Conservation (phyloP, 1,140 invertebrate species). For the Bemisia tabaci region DNA sequence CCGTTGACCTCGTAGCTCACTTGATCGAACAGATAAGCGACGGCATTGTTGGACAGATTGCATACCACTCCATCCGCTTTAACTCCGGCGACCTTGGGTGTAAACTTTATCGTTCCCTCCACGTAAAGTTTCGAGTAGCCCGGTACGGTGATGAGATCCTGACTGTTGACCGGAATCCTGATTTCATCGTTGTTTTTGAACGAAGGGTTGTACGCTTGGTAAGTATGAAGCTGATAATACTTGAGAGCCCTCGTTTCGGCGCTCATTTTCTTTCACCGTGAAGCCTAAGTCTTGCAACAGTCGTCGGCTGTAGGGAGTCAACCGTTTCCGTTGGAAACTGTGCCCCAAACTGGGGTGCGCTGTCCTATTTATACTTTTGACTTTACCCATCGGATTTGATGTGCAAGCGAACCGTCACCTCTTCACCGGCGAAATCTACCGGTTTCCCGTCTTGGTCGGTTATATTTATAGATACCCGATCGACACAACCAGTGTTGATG, state of each 20-base stretch:
- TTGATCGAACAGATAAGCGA: slow-evolving; percentile 32
- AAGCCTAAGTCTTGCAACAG: background rate
- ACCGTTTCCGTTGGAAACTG: background rate
- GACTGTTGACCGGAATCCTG: slow-evolving; percentile 28
- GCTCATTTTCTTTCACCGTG: no score
- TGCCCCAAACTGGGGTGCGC: no score
- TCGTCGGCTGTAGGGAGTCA: background rate
- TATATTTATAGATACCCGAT: slow-evolving; percentile 19
- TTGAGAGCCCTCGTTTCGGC: no score
- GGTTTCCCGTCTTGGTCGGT: slow-evolving; percentile 22
- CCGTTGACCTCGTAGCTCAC: slow-evolving; percentile 33
- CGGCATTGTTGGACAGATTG: slow-evolving; percentile 10
- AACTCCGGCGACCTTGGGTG: no score
- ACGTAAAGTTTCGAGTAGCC: slow-evolving; percentile 26
- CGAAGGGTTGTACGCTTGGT: no score
- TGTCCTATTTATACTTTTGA: no score
- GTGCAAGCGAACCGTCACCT: slow-evolving; percentile 21
- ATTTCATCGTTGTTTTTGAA: slow-evolving; percentile 28
- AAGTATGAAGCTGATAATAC: no score
- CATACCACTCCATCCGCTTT: slow-evolving; percentile 17
- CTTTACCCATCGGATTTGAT: slow-evolving; percentile 1
- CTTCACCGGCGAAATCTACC: slow-evolving; percentile 22
- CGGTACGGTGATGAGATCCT: slow-evolving; percentile 28
- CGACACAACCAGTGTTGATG: slow-evolving; percentile 20
- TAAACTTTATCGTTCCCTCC: no score